These are phyloP conservation scores for Liasis olivaceus DNA, from an alignment of 2,797 vertebrate genomes.

Conservation along the genomic window DNA sequence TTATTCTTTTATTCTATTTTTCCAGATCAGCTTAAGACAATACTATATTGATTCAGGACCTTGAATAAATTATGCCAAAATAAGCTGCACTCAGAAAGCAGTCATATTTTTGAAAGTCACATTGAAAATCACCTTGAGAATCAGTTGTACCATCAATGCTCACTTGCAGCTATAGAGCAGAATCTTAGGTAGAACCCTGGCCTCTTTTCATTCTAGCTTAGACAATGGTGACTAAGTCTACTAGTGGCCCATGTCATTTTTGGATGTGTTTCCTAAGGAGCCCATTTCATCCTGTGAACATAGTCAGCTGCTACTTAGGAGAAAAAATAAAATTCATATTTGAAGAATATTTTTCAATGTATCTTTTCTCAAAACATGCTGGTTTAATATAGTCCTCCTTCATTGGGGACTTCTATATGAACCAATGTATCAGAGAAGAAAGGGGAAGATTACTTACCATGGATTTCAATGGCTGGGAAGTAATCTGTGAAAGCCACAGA, in stretches of 20 bases:
- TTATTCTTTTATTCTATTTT: neutral
- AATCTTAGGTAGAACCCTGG: neutral
- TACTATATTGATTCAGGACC: no score
- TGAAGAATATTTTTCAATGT: neutral
- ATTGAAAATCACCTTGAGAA: neutral
- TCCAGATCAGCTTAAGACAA: neutral
- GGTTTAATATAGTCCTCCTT: neutral
- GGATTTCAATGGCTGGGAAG: neutral
- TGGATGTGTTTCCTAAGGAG: neutral
- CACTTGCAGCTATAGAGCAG: neutral
- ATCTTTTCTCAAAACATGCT: neutral
- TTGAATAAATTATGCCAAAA: neutral
- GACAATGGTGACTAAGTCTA: neutral
- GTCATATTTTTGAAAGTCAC: neutral
- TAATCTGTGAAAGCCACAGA: neutral
- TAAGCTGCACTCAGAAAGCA: neutral
- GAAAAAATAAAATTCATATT: neutral
- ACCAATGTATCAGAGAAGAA: neutral
- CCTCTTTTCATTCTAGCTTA: neutral
- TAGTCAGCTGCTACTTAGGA: neutral
- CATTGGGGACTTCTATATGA: neutral
- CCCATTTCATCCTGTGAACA: neutral
- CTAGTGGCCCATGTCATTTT: neutral
- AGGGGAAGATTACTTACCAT: neutral
- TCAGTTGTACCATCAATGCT: neutral